Base-by-base conservation (phyloP, 2,888 invertebrate genomes). In the Oeneis ivallda region DNA sequence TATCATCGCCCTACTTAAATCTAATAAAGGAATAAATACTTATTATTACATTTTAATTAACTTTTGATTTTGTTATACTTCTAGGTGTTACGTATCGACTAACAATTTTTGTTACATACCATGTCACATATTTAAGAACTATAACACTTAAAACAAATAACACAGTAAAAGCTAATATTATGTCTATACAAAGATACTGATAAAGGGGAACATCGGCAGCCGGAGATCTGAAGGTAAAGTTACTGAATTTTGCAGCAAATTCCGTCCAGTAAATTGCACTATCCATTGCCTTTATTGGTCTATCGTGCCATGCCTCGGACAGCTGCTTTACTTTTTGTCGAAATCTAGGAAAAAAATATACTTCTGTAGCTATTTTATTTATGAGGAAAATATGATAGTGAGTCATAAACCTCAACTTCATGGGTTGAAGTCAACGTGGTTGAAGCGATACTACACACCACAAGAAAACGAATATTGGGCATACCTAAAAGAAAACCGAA, bases 221-320 rank as follows among this genome's bases (percentile, higher is more conserved):
- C 8, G 79, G 74, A 53, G 90, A 79, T 71, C 79, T 81, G 1
- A 92, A 79, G 69, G 89, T 86, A 1, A 86, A 83, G 17, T 89
- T 88, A 37, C 78, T 81, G 68, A 90, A 83, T 13, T 88, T 79
- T 41, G 93, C 83, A 65, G 93, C 89, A 75, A 93, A 93, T 70
- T 94, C 93, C 10, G 92, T 91, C 89, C 93, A 93, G 82, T 93
- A 93, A 72, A 93, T 81, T 61, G 93, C 93, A 7, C 84, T 89
- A 62, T 93, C 89, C 63, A 93, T 72, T 3, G 93, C 90, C 11
- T 90, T 83, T 67, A 85, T 80, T 47, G 92, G 86, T 0, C 93
- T 89, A 70, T 92, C 89, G 57, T 91, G 91, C 85, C 93, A 93
- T 11, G 92, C 74, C 68, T 84, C 80, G 0, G 93, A 92, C 5